Conservation (phyloP, 2,797 vertebrate species). For the Pipistrellus nathusii region DNA sequence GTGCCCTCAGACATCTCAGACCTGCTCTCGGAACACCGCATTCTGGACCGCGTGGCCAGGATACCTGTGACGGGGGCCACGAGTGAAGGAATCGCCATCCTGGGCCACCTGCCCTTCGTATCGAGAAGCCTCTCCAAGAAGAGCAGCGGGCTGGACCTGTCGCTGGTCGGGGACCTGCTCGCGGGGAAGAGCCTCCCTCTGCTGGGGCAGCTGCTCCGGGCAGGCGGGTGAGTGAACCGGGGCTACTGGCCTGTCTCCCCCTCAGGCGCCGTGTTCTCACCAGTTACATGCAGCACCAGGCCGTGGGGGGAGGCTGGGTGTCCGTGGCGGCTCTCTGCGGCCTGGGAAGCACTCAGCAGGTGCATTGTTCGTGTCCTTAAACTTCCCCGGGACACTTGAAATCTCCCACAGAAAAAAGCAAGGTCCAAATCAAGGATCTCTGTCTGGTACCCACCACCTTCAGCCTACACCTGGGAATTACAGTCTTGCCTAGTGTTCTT, state of each 20-base stretch:
- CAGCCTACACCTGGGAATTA: not conserved
- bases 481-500: not conserved
- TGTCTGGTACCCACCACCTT: not conserved
- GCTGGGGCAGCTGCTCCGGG: not conserved
- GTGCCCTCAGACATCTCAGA: slow-evolving; percentile 62
- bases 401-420: not conserved
- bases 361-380: not conserved
- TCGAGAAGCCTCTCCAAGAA: not conserved
- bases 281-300: no score
- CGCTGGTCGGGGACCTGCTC: not conserved
- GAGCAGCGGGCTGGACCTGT: slow-evolving; percentile 35
- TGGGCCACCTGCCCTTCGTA: slow-evolving; percentile 58
- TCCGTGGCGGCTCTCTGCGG: not conserved
- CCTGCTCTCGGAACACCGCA: not conserved
- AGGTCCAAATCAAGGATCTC: not conserved
- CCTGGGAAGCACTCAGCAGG: not conserved
- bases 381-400: not conserved
- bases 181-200: not conserved
- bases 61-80: not conserved
- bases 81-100: not conserved
- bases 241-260: not conserved
- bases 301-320: not conserved
- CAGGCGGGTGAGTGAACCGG: not conserved
- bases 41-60: not conserved
- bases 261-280: not conserved